Percentiles rank a stretch among this genome's conserved stretches.
Evolutionary conservation across 2,113 vertebrate species (phyloP).

Genomic region (Pachycephala philippinensis): DNA sequence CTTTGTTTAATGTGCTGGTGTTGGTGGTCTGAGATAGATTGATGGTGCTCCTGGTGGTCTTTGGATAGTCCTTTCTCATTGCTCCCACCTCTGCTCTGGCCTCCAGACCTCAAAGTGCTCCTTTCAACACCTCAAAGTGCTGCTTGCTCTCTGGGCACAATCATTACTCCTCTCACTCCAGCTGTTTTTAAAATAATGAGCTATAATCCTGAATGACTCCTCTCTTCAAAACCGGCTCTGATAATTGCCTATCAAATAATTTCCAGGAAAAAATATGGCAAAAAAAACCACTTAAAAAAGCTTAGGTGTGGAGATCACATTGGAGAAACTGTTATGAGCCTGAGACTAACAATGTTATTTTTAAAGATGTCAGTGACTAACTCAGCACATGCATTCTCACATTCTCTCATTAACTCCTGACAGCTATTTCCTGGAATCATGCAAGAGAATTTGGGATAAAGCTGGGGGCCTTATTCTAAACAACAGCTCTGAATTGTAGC

Average conservation of each 20-base stretch:
- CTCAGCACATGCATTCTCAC: constrained; percentile 20
- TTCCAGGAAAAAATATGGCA: not conserved
- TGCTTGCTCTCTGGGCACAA: not conserved
- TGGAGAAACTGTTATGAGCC: not conserved
- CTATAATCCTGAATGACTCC: not conserved
- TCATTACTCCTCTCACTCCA: not conserved
- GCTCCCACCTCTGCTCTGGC: not conserved
- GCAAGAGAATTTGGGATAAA: not conserved
- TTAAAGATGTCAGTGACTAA: constrained; percentile 35
- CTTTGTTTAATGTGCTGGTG: not conserved
- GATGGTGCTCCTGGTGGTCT: not conserved
- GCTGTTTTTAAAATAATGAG: not conserved
- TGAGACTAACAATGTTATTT: constrained; percentile 5
- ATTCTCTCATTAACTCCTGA: constrained; percentile 14
- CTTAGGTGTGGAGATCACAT: not conserved
- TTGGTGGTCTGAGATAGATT: not conserved
- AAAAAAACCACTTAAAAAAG: not conserved
- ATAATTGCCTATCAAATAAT: not conserved
- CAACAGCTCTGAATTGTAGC: not conserved
- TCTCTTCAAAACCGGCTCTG: not conserved
- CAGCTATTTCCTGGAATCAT: not conserved
- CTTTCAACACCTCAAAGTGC: not conserved
- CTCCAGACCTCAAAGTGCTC: not conserved
- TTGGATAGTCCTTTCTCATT: not conserved
- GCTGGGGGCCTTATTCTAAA: not conserved